These are phyloP conservation scores for Coptodon bakossiorum DNA, from an alignment of 2,113 vertebrate species.

Conservation along the genomic window DNA sequence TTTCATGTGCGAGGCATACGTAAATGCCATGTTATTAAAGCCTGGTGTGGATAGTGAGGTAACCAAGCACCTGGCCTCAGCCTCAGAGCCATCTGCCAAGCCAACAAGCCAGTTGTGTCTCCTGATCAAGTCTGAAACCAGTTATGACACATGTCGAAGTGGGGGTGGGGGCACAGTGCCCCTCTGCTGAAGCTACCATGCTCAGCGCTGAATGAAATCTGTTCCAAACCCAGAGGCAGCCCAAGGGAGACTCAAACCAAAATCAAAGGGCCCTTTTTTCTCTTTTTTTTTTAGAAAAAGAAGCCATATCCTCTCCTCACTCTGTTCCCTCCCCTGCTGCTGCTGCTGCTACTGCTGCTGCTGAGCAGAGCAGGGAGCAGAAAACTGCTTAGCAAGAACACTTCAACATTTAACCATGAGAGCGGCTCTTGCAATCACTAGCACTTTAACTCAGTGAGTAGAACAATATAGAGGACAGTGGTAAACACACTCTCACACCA, in stretches of 20 bases:
- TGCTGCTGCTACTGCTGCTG: conserved; percentile 25
- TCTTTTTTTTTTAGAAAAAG: not conserved
- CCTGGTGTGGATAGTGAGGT: not conserved
- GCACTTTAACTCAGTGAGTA: not conserved
- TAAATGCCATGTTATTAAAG: conserved; percentile 6
- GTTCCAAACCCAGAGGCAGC: conserved; percentile 39
- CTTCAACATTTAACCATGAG: conserved; percentile 14
- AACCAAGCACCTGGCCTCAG: conserved; percentile 25
- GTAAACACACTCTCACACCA: not conserved
- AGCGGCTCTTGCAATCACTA: not conserved
- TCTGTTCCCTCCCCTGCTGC: conserved; percentile 11
- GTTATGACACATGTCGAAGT: conserved; percentile 24
- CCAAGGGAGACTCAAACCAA: conserved; percentile 40
- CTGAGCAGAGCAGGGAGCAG: conserved; percentile 15
- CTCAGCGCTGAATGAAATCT: conserved; percentile 40
- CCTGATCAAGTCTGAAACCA: conserved; percentile 20
- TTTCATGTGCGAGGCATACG: not conserved
- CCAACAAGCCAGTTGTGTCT: not conserved
- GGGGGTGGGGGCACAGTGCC: not conserved
- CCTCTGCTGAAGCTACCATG: conserved; percentile 1
- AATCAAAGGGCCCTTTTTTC: conserved; percentile 58
- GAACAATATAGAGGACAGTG: not conserved
- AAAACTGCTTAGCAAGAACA: conserved; percentile 26
- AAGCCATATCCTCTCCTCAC: conserved; percentile 17
- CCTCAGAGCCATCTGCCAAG: not conserved